A percentile compares a stretch with the other conserved stretches of the same genome.
Conservation (phyloP, 2,888 invertebrate species). For the Heliconius hortense region DNA sequence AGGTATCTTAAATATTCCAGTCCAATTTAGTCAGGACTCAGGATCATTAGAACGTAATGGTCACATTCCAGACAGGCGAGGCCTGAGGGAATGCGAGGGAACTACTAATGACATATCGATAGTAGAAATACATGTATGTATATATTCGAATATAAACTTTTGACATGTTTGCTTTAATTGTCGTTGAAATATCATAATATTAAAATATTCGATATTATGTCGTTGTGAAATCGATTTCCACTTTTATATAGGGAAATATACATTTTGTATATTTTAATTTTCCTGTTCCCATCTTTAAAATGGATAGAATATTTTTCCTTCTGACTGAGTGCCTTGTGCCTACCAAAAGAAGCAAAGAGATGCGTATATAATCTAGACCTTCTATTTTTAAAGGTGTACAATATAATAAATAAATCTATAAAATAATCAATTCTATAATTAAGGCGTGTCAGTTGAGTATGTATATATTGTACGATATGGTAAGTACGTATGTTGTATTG, state of each 20-base stretch:
- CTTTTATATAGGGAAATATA: not conserved
- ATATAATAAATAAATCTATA: not conserved
- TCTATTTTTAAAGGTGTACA: no score
- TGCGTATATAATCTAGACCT: no score
- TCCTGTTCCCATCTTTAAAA: no score
- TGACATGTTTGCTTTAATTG: not conserved
- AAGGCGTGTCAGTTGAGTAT: not conserved
- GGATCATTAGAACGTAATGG: conserved; percentile 32
- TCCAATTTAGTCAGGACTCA: conserved; percentile 1
- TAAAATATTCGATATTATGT: not conserved
- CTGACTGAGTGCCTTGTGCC: no score
- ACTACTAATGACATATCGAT: conserved; percentile 14
- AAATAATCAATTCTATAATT: not conserved
- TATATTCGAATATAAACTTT: conserved; percentile 4
- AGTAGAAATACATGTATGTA: conserved; percentile 14
- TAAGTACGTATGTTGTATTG: no score
- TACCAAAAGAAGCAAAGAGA: no score
- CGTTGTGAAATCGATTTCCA: not conserved
- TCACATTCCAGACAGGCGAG: conserved; percentile 30
- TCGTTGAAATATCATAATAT: not conserved
- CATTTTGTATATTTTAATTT: not conserved
- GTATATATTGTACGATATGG: not conserved
- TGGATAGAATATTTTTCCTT: not conserved
- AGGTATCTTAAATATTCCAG: conserved; percentile 19
- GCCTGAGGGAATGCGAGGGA: conserved; percentile 30